Evolutionary conservation across 2,113 vertebrate species (phyloP).

Genomic region (Malurus elegans): DNA sequence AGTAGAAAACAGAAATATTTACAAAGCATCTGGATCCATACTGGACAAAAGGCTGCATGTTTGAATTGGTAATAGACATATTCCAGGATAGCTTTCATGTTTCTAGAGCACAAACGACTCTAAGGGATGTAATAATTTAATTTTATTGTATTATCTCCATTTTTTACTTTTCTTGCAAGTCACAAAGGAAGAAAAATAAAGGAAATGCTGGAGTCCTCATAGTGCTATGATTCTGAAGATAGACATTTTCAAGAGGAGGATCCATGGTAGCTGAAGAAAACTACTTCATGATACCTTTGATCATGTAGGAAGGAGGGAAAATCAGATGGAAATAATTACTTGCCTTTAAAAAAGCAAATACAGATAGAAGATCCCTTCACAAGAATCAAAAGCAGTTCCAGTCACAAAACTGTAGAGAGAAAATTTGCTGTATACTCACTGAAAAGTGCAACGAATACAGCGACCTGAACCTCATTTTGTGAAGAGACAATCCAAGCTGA

Average conservation of each 20-base stretch:
- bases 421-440: background rate
- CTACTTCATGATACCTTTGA: background rate
- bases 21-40: background rate
- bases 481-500: background rate
- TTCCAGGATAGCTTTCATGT: background rate
- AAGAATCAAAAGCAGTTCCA: background rate
- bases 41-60: background rate
- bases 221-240: background rate
- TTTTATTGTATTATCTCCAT: background rate
- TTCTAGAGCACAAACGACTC: background rate
- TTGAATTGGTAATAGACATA: background rate
- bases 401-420: background rate
- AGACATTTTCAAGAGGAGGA: background rate
- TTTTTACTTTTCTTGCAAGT: background rate
- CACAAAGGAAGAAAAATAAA: background rate
- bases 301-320: background rate
- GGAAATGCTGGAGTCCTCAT: background rate
- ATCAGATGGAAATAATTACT: background rate
- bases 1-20: conserved; percentile 14
- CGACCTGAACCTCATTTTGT: background rate
- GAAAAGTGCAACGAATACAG: background rate
- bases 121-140: background rate
- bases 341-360: background rate
- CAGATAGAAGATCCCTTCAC: background rate
- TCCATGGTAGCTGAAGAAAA: background rate